phyloP scores from a whole-genome alignment of 2,888 invertebrate species.

The Synergus gifuensis region DNA sequence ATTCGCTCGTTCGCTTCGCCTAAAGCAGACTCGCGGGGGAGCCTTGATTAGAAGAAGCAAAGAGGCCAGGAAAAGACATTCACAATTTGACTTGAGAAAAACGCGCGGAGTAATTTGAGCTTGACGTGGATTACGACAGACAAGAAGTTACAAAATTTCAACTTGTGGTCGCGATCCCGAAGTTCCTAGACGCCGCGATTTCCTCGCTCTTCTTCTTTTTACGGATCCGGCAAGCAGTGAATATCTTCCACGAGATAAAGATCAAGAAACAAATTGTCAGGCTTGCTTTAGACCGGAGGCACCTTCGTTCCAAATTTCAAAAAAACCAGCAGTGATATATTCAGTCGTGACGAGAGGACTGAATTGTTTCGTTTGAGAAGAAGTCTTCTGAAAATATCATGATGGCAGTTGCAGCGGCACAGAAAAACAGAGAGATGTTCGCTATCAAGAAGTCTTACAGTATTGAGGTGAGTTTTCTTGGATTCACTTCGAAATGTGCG shows the following conservation, averaged over 20 bases:
- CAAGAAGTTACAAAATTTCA: conserved; percentile 45
- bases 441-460: conserved; percentile 98
- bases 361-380: conserved; percentile 16
- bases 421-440: conserved; percentile 97
- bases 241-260: background rate
- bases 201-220: conserved; percentile 17
- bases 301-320: background rate
- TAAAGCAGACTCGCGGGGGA: conserved; percentile 71
- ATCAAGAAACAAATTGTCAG: background rate
- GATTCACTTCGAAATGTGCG: background rate
- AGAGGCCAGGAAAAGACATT: background rate
- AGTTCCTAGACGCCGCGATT: conserved; percentile 51
- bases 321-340: conserved; percentile 11
- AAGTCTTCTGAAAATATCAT: conserved; percentile 65
- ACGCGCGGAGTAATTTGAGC: conserved; percentile 53
- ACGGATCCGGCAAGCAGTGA: conserved; percentile 28
- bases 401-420: conserved; percentile 95
- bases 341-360: conserved; percentile 5
- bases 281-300: conserved; percentile 27
- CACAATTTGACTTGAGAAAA: background rate
- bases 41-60: conserved; percentile 59
- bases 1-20: conserved; percentile 77
- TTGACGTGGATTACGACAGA: conserved; percentile 50
- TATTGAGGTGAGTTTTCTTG: conserved; percentile 91
- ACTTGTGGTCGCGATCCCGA: conserved; percentile 80